A percentile compares a stretch with the other conserved stretches of the same genome.
These are phyloP conservation scores for Phaonia tiefii DNA, from an alignment of 2,888 invertebrate species.

Conservation along the genomic window DNA sequence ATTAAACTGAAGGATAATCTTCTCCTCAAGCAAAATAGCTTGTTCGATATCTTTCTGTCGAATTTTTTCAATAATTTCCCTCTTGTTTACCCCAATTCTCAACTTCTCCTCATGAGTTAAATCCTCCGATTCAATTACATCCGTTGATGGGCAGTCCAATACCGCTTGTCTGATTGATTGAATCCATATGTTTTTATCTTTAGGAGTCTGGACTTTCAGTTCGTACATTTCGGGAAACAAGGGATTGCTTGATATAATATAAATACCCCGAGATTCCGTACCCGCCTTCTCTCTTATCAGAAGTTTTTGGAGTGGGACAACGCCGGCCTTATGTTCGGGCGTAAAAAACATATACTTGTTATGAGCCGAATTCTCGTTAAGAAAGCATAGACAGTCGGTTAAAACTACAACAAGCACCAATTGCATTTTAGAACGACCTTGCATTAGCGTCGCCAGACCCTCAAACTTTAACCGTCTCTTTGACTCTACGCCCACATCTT, in stretches of 20 bases:
- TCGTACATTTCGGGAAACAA: slow-evolving; percentile 98
- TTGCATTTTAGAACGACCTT: slow-evolving; percentile 94
- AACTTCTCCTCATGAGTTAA: slow-evolving; percentile 90
- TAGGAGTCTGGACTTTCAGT: slow-evolving; percentile 91
- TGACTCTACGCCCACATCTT: slow-evolving; percentile 91
- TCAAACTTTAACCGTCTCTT: slow-evolving; percentile 93
- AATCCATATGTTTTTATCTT: slow-evolving; percentile 95
- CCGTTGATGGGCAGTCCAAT: slow-evolving; percentile 88
- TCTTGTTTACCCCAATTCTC: slow-evolving; percentile 80
- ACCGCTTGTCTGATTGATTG: slow-evolving; percentile 91
- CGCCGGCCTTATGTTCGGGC: slow-evolving; percentile 97
- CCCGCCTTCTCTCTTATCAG: slow-evolving; percentile 97
- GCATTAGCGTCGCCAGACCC: slow-evolving; percentile 93
- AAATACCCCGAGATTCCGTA: slow-evolving; percentile 92
- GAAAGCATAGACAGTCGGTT: slow-evolving; percentile 94
- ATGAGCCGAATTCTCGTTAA: slow-evolving; percentile 95
- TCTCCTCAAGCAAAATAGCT: slow-evolving; percentile 92
- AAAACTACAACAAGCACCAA: slow-evolving; percentile 93
- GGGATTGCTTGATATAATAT: slow-evolving; percentile 95
- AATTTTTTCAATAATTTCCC: slow-evolving; percentile 86
- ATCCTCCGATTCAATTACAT: slow-evolving; percentile 88
- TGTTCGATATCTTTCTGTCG: slow-evolving; percentile 94
- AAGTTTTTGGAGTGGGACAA: slow-evolving; percentile 94
- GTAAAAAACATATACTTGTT: slow-evolving; percentile 94
- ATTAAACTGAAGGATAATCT: slow-evolving; percentile 91